Evolutionary conservation across 1,140 invertebrate species (phyloP).

Genomic region (Wiebesia pumilae): DNA sequence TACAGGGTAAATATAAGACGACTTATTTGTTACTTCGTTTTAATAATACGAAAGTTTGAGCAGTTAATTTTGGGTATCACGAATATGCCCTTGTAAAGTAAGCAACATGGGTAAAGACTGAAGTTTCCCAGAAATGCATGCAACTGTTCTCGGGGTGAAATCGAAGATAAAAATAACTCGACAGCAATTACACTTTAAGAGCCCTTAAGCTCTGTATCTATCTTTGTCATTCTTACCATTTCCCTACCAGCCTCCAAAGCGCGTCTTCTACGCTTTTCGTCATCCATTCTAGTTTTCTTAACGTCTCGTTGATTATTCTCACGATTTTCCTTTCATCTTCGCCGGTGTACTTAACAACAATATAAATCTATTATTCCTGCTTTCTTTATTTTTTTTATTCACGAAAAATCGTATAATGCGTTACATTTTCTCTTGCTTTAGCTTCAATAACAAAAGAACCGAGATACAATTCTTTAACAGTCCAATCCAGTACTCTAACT

Average conservation of each 20-base stretch:
- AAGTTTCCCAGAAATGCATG: background rate
- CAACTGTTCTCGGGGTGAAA: slow-evolving; percentile 15
- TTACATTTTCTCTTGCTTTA: background rate
- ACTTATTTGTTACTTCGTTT: background rate
- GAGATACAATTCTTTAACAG: background rate
- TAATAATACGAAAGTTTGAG: background rate
- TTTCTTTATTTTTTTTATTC: background rate
- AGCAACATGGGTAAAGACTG: background rate
- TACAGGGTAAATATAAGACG: background rate
- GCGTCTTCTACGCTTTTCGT: slow-evolving; percentile 61
- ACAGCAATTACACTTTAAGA: slow-evolving; percentile 1
- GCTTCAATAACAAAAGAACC: background rate
- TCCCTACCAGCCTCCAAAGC: slow-evolving; percentile 63
- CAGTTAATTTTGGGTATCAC: background rate
- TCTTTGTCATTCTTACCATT: slow-evolving; percentile 56
- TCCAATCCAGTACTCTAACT: no score
- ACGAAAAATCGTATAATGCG: background rate
- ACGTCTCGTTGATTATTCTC: background rate
- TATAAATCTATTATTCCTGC: background rate
- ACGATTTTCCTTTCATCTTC: slow-evolving; percentile 24
- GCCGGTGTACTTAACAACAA: background rate
- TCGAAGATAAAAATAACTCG: slow-evolving; percentile 32
- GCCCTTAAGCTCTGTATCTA: slow-evolving; percentile 13
- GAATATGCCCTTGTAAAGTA: background rate
- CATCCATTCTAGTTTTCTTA: slow-evolving; percentile 54